Conservation (phyloP, 2,113 vertebrate species). For the Barbus barbus region DNA sequence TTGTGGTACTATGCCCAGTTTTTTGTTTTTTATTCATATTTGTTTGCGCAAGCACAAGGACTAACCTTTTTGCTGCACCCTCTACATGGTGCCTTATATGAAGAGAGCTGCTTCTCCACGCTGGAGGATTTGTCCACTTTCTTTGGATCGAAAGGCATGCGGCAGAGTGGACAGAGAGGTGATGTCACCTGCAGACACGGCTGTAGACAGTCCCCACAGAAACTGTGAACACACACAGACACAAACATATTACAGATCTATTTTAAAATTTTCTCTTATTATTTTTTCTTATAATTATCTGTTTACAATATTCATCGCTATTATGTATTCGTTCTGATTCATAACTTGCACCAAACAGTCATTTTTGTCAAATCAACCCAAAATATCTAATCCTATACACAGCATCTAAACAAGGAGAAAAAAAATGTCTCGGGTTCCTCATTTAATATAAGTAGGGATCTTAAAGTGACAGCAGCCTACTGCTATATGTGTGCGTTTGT, state of each 20-base stretch:
- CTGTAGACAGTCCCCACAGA: slow-evolving; percentile 93
- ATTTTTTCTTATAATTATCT: too few species aligned
- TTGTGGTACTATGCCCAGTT: neutral
- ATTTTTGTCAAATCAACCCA: too few species aligned
- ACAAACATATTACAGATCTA: slow-evolving; percentile 2
- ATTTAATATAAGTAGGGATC: too few species aligned
- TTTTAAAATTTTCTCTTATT: too few species aligned
- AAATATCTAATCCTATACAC: too few species aligned
- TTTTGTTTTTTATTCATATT: neutral
- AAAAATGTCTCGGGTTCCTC: too few species aligned
- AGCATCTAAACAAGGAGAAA: too few species aligned
- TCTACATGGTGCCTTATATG: slow-evolving; percentile 90
- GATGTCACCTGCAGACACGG: slow-evolving; percentile 93
- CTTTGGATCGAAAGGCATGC: slow-evolving; percentile 92
- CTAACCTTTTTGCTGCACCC: slow-evolving; percentile 93
- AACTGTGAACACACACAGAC: slow-evolving; percentile 71
- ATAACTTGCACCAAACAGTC: too few species aligned
- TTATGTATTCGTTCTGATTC: neutral
- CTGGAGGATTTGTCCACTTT: slow-evolving; percentile 90
- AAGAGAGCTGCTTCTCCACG: slow-evolving; percentile 89
- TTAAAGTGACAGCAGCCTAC: too few species aligned
- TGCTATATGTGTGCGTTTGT: too few species aligned
- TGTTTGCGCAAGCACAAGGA: neutral
- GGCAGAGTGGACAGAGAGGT: slow-evolving; percentile 91
- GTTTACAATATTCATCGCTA: neutral